Evolutionary conservation across 1,140 invertebrate species (phyloP).

Genomic region (Drosophila fuyamai): DNA sequence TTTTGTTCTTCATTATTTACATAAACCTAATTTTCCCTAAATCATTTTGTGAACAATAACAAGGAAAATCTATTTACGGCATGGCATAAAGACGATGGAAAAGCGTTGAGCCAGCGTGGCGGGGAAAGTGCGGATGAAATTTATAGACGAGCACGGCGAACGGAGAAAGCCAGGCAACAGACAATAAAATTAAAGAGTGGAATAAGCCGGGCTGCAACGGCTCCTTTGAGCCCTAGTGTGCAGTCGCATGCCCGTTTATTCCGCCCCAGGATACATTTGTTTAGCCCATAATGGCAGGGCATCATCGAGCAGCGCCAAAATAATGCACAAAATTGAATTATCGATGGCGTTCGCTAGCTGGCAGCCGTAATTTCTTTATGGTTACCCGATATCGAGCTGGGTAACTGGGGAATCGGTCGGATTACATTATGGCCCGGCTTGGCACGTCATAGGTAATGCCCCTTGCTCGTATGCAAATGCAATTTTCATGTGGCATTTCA

Average conservation of each 20-base stretch:
- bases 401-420: constrained; percentile 24
- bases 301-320: constrained; percentile 73
- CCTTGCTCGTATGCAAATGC: constrained; percentile 71
- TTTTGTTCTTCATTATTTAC: constrained; percentile 75
- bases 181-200: constrained; percentile 78
- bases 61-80: constrained; percentile 78
- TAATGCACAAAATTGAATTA: constrained; percentile 83
- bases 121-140: constrained; percentile 54
- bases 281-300: constrained; percentile 75
- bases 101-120: constrained; percentile 35
- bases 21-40: constrained; percentile 84
- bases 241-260: constrained; percentile 5
- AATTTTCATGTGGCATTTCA: constrained; percentile 54
- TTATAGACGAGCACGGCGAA: constrained; percentile 53
- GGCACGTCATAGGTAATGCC: constrained; percentile 47
- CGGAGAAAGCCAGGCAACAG: constrained; percentile 60
- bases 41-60: constrained; percentile 83
- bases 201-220: constrained; percentile 52
- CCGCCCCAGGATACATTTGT: constrained; percentile 73
- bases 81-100: constrained; percentile 40
- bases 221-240: constrained; percentile 31
- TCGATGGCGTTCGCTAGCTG: constrained; percentile 56
- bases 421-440: constrained; percentile 20
- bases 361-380: constrained; percentile 78
- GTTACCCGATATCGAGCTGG: constrained; percentile 53